Evolutionary conservation across 2,797 vertebrate species (phyloP).

Genomic region (Halcyon badia): DNA sequence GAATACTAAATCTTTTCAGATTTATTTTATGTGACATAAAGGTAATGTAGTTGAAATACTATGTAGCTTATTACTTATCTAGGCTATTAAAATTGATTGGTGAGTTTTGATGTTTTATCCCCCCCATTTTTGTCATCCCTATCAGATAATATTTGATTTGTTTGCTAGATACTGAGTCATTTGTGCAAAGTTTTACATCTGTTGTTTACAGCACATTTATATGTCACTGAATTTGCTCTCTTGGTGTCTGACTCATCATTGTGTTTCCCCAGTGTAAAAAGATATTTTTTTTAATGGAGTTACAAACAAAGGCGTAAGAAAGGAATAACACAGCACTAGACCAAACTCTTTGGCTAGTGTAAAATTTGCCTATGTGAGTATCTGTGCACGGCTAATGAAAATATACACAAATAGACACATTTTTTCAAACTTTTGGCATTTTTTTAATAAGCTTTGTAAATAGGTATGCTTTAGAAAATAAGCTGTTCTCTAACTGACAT

Average conservation of each 20-base stretch:
- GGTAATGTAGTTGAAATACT: constrained; percentile 40
- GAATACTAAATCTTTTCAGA: background rate
- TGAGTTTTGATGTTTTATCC: background rate
- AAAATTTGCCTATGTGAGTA: background rate
- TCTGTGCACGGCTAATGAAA: background rate
- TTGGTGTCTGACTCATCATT: constrained; percentile 6
- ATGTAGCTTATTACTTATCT: background rate
- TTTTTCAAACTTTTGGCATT: background rate
- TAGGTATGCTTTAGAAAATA: background rate
- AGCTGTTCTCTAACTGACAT: background rate
- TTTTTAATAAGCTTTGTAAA: background rate
- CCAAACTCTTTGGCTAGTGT: background rate
- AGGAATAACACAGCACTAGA: background rate
- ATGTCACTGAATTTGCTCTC: constrained; percentile 12
- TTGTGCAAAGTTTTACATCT: constrained; percentile 49
- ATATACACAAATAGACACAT: background rate
- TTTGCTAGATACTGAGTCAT: constrained; percentile 31
- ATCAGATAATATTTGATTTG: constrained; percentile 4
- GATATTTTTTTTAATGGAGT: background rate
- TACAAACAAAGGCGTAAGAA: background rate
- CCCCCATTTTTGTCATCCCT: background rate
- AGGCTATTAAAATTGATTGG: background rate
- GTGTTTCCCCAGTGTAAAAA: constrained; percentile 18
- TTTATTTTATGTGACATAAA: constrained; percentile 3
- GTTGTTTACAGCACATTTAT: constrained; percentile 40